Evolutionary conservation across 2,888 invertebrate species (phyloP).

Genomic region (Protophormia terraenovae): DNA sequence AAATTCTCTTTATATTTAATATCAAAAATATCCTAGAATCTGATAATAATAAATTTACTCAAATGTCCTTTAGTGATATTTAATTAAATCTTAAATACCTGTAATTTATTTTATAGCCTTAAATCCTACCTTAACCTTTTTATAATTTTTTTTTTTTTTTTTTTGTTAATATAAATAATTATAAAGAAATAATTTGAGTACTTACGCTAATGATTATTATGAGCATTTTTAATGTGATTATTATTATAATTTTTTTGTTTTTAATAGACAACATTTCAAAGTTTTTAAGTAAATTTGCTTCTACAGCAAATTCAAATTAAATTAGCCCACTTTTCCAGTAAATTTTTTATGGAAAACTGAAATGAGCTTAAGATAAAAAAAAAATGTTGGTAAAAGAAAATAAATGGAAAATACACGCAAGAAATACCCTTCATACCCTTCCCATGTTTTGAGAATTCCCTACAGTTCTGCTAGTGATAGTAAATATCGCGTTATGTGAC

Average conservation of each 20-base stretch:
- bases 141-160: not conserved
- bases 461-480: too few species aligned
- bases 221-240: not conserved
- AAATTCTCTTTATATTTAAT: too few species aligned
- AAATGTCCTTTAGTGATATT: too few species aligned
- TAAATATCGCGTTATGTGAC: too few species aligned
- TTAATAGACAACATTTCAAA: not conserved
- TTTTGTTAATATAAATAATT: too few species aligned
- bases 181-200: not conserved
- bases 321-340: slow-evolving; percentile 20
- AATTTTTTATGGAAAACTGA: not conserved
- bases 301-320: slow-evolving; percentile 2
- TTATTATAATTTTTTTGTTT: not conserved
- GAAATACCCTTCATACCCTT: not conserved
- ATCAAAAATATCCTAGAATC: too few species aligned
- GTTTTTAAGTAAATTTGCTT: not conserved
- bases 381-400: not conserved
- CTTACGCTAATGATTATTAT: slow-evolving; percentile 2
- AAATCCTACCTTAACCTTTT: too few species aligned
- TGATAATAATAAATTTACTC: too few species aligned
- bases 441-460: too few species aligned
- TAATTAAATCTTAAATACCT: too few species aligned
- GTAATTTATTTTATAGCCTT: too few species aligned
- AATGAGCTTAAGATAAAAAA: slow-evolving; percentile 6
- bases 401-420: not conserved